Conservation (phyloP, 2,113 vertebrate species). For the Hippocampus comes region DNA sequence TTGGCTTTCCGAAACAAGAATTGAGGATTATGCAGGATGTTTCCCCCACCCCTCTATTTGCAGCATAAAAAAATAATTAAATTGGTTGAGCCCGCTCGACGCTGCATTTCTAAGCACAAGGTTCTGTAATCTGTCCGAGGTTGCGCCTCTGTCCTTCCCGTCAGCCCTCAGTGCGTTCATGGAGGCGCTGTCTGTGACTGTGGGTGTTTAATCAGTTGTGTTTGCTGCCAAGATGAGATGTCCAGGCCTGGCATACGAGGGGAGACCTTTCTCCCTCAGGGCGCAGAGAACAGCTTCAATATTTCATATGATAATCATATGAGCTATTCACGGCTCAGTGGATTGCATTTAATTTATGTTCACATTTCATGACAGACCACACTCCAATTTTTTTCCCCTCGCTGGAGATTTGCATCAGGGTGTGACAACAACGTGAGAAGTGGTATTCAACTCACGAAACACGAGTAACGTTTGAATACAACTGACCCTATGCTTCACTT, state of each 20-base stretch:
- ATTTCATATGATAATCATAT: slow-evolving; percentile 57
- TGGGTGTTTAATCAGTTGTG: slow-evolving; percentile 38
- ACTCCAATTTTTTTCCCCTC: slow-evolving; percentile 31
- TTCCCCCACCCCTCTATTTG: not conserved
- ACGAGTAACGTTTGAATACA: slow-evolving; percentile 36
- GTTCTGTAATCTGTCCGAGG: not conserved
- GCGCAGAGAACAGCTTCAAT: slow-evolving; percentile 39
- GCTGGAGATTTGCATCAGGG: slow-evolving; percentile 31
- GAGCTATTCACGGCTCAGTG: slow-evolving; percentile 47
- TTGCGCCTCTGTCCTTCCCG: not conserved
- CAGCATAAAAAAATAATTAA: not conserved
- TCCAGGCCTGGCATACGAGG: slow-evolving; percentile 29
- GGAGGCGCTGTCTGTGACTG: slow-evolving; percentile 9
- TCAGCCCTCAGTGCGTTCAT: not conserved
- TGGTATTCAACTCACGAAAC: slow-evolving; percentile 38
- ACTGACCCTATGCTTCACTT: slow-evolving; percentile 34
- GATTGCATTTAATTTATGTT: slow-evolving; percentile 43
- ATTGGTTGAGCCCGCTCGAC: not conserved
- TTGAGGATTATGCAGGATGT: not conserved
- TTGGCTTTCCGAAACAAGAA: not conserved
- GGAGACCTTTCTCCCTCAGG: slow-evolving; percentile 14
- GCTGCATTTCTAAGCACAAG: not conserved
- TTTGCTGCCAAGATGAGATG: slow-evolving; percentile 47
- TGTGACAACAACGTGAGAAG: slow-evolving; percentile 32
- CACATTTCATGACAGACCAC: slow-evolving; percentile 45